Evolutionary conservation across 1,140 invertebrate species (phyloP).

Genomic region (Cherax destructor): DNA sequence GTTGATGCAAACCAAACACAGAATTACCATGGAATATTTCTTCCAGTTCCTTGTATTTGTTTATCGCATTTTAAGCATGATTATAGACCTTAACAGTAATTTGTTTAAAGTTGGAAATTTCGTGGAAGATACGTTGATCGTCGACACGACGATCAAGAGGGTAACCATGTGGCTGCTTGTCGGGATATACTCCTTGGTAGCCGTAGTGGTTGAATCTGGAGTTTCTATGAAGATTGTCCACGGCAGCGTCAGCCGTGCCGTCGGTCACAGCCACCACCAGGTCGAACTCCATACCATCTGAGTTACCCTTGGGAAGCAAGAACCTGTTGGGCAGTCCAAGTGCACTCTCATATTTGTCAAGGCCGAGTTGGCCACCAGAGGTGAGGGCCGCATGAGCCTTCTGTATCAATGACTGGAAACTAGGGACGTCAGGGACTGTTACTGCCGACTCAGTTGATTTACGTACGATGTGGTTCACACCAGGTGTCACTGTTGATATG

Average conservation of each 20-base stretch:
- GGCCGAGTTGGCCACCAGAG: slow-evolving; percentile 2
- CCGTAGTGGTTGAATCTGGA: slow-evolving; percentile 29
- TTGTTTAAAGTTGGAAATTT: slow-evolving; percentile 71
- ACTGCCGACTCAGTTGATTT: not conserved
- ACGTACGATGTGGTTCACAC: slow-evolving; percentile 2
- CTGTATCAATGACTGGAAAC: slow-evolving; percentile 25
- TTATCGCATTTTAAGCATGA: not conserved
- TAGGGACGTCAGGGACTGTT: slow-evolving; percentile 32
- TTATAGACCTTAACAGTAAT: slow-evolving; percentile 77
- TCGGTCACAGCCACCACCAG: slow-evolving; percentile 20
- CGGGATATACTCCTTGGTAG: slow-evolving; percentile 20
- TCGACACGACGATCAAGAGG: slow-evolving; percentile 38
- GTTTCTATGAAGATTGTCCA: slow-evolving; percentile 29
- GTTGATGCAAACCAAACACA: too few species aligned
- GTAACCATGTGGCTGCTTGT: slow-evolving; percentile 27
- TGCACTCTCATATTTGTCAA: slow-evolving; percentile 3
- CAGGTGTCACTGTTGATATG: slow-evolving; percentile 1
- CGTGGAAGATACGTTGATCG: slow-evolving; percentile 28
- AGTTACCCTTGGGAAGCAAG: slow-evolving; percentile 29
- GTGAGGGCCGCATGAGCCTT: slow-evolving; percentile 3
- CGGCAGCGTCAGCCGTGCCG: slow-evolving; percentile 69
- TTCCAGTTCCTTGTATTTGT: too few species aligned
- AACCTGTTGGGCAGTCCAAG: slow-evolving; percentile 33
- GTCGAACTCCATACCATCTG: slow-evolving; percentile 22
- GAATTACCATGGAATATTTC: too few species aligned